A percentile compares a stretch with the other conserved stretches of the same genome.
Evolutionary conservation across 2,113 vertebrate genomes (phyloP).

Genomic region (Riparia riparia): DNA sequence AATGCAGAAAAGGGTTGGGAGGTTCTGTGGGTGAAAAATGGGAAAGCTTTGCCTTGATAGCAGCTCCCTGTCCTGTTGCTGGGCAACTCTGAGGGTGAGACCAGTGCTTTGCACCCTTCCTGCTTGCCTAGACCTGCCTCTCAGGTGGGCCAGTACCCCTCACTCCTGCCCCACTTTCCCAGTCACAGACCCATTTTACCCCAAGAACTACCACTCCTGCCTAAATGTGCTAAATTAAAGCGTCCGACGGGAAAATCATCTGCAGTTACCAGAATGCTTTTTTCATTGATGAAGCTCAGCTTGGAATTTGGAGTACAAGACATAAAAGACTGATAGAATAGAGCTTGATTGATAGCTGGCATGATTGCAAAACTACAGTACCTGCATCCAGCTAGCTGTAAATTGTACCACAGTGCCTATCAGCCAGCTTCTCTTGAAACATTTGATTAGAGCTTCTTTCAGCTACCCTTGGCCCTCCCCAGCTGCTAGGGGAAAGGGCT

Average conservation of each 20-base stretch:
- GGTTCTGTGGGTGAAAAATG: not conserved
- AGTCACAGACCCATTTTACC: not conserved
- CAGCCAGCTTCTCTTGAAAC: slow-evolving; percentile 58
- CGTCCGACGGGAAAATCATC: slow-evolving; percentile 6
- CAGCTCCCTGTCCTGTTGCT: not conserved
- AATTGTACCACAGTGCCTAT: slow-evolving; percentile 51
- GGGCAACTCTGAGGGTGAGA: not conserved
- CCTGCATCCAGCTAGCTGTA: slow-evolving; percentile 61
- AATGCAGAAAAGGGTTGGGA: not conserved
- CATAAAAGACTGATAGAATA: slow-evolving; percentile 63
- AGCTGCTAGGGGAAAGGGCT: slow-evolving; percentile 47
- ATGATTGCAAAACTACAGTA: slow-evolving; percentile 67
- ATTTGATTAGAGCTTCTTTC: slow-evolving; percentile 66
- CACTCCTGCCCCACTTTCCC: not conserved
- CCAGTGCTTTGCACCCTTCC: not conserved
- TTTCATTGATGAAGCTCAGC: not conserved
- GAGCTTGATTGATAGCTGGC: slow-evolving; percentile 67
- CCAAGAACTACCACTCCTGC: not conserved
- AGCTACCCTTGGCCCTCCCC: slow-evolving; percentile 45
- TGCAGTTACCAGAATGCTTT: slow-evolving; percentile 33
- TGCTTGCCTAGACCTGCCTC: not conserved
- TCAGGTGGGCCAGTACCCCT: not conserved
- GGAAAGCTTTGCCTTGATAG: not conserved
- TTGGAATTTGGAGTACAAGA: slow-evolving; percentile 41
- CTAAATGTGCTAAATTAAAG: not conserved